Evolutionary conservation across 2,113 vertebrate species (phyloP), one percentile per base, ranked within the genome.

Genomic region (Montifringilla adamsi): DNA sequence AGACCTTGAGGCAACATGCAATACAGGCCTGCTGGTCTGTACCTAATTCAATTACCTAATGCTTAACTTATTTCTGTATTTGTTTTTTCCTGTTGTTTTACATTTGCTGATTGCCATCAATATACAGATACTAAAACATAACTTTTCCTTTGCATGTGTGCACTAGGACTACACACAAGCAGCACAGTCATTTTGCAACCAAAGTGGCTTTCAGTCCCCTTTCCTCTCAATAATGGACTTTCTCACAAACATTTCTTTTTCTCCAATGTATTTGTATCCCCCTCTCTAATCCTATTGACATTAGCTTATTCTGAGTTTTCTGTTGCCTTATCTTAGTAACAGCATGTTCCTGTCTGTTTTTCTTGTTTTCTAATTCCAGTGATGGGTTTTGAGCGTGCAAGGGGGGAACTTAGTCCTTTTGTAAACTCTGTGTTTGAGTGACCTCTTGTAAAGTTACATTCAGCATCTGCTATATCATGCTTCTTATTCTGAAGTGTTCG

Each of bases 271-370:
- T 82, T 81, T 95, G 26, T 91, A 70, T 81, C 50, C 78, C 43
- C 66, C 53, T 73, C 47, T 64, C 46, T 92, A 96, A 96, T 96
- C 79, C 73, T 75, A 94, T 1, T 92, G 82, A 87, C 79, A 87
- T 91, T 74, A 95, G 64, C 58, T 76, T 94, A 90, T 68, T 94
- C 64, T 50, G 46, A 85, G 50, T 85, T 73, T 95, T 94, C 88
- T 90, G 50, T 79, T 91, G 66, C 89, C 28, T 96, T 94, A 94
- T 83, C 82, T 96, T 84, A 90, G 56, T 90, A 94, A 89, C 86
- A 79, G 70, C 78, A 88, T 64, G 41, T 77, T 87, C 53, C 58
- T 82, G 69, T 90, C 81, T 95, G 68, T 7, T 84, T 89, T 84
- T 69, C 66, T 72, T 96, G 87, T 92, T 81, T 95, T 86, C 53